phyloP scores from a whole-genome alignment of 2,113 vertebrate genomes.

The Chaetorhynchus papuensis region DNA sequence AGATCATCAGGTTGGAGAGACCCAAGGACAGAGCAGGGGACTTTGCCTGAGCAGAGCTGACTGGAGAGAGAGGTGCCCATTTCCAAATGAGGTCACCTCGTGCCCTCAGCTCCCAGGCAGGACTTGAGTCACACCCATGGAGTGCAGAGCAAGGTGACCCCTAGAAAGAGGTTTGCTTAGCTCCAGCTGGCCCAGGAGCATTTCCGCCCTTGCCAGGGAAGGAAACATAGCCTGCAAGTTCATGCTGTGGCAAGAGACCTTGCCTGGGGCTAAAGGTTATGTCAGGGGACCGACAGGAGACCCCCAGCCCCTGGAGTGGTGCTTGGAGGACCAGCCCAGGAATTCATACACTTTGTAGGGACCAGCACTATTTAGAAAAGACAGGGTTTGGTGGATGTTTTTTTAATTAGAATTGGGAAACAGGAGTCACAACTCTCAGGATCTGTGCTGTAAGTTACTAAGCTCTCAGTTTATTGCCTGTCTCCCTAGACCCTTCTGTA shows the following conservation, averaged over 20 bases:
- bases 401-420: neutral
- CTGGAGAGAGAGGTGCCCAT: neutral
- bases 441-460: neutral
- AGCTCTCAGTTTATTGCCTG: neutral
- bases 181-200: neutral
- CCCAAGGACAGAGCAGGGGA: neutral
- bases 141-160: neutral
- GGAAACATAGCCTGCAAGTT: neutral
- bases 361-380: neutral
- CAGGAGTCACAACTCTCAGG: neutral
- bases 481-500: fast-evolving
- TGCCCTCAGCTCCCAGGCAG: neutral
- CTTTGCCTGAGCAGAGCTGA: neutral
- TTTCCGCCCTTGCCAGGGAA: neutral
- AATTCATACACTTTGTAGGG: neutral
- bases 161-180: neutral
- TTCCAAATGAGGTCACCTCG: neutral
- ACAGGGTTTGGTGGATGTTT: neutral
- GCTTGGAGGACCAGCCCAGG: neutral
- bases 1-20: neutral
- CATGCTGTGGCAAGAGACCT: neutral
- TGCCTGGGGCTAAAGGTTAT: neutral
- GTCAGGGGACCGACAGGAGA: neutral
- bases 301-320: neutral
- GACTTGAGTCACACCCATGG: neutral